Conservation (phyloP, 1,140 invertebrate species). For the Harlomillsia oculata region DNA sequence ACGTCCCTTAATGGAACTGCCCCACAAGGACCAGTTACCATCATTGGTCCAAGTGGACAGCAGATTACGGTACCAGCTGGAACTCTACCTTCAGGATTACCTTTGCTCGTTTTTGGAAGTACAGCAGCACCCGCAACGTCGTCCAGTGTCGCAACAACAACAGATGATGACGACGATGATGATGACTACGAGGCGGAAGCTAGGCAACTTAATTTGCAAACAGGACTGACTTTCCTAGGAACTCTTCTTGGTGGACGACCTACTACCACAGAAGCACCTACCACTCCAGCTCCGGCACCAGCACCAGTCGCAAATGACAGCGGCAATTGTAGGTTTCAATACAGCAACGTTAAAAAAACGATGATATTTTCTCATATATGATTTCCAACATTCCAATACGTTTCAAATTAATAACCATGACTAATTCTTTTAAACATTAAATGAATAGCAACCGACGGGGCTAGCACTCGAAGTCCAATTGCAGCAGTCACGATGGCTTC, state of each 20-base stretch:
- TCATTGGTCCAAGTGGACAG: no score
- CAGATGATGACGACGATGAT: constrained; percentile 5
- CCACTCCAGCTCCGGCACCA: background rate
- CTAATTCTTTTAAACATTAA: background rate
- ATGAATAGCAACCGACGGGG: background rate
- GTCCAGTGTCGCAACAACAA: background rate
- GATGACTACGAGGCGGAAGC: constrained; percentile 1
- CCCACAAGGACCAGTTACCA: no score
- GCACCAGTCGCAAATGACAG: no score
- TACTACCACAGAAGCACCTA: background rate
- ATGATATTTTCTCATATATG: background rate
- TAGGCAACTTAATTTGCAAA: background rate
- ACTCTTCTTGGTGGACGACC: background rate
- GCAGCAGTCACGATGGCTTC: background rate
- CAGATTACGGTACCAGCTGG: no score
- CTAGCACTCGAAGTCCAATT: background rate
- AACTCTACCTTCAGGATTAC: no score
- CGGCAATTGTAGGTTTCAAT: background rate
- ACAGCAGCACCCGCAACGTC: no score
- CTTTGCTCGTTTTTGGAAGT: no score
- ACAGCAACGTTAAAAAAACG: no score
- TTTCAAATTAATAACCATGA: background rate
- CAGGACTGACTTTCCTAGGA: background rate
- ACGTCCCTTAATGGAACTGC: no score
- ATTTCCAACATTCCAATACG: background rate